Conservation (phyloP, 2,888 invertebrate species). For the Aspidiotus rigidus region DNA sequence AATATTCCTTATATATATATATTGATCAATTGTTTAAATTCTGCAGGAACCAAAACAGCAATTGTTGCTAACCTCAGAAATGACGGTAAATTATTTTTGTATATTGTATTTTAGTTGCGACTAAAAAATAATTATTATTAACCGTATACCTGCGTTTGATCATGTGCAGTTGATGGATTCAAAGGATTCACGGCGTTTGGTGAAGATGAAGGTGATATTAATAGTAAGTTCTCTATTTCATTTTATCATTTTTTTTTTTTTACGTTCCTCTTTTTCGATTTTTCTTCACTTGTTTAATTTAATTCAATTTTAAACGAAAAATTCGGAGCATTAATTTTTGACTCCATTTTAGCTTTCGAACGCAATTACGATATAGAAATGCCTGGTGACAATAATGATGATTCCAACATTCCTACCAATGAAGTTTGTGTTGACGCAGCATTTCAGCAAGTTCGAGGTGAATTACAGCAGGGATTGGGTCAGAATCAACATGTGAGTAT, state of each 20-base stretch:
- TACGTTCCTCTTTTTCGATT: background rate
- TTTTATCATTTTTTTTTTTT: background rate
- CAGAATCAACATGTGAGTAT: conserved; percentile 10
- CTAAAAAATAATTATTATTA: background rate
- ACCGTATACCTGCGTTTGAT: conserved; percentile 5
- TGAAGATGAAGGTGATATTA: conserved; percentile 13
- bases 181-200: conserved; percentile 21
- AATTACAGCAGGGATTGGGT: conserved; percentile 10
- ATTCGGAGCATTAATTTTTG: background rate
- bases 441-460: conserved; percentile 12
- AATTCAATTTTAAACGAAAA: background rate
- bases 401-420: background rate
- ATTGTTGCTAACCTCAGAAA: conserved; percentile 12
- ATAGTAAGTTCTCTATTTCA: background rate
- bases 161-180: conserved; percentile 1
- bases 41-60: conserved; percentile 7
- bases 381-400: background rate
- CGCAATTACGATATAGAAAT: conserved; percentile 10
- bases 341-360: conserved; percentile 15
- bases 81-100: conserved; percentile 1
- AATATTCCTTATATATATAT: no score
- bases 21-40: background rate
- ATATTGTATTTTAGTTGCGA: background rate
- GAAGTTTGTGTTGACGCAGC: conserved; percentile 6
- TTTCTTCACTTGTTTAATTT: background rate